Base-by-base conservation (phyloP, 2,888 invertebrate genomes). In the Apodemia hepburni region DNA sequence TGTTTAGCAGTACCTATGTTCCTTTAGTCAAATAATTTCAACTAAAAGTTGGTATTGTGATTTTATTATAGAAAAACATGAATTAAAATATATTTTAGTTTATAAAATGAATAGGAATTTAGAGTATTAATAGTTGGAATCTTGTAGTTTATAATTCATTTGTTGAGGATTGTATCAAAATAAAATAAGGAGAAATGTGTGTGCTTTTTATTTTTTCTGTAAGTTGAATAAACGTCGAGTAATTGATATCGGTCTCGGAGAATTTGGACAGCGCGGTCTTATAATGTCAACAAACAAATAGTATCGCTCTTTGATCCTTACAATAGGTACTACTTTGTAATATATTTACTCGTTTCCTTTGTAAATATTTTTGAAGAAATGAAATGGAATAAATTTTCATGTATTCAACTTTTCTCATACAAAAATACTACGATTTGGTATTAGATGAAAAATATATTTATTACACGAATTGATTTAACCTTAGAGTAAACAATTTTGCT, bases 1-100 rank as follows among this genome's bases (percentile, higher is more conserved):
- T 68, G 65, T 68, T 68, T 71, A 72, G 75, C 69, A 68, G 70
- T 74, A 54, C 12, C 51, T 54, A 71, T 73, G 76, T 78, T 76
- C 77, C 75, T 78, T 77, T 76, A 75, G 72, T 77, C 75, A 69
- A 72, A 72, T 71, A 73, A 70, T 81, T 79, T 85, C 88, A 86
- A 88, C 90, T 90, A 65, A 85, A 89, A 90, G 90, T 90, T 91
- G 90, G 75, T 84, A 84, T 85, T 90, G 90, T 90, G 89, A 89
- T 91, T 88, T 88, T 83, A 80, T 82, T 82, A 84, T 79, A 80
- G 76, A 73, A 75, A 42, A 83, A 81, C 84, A 87, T 85, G 82
- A 84, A 84, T 82, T 84, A 82, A 82, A 83, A 78, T 76, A 80
- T 81, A 82, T 80, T 58, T 57, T 61, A 27, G 45, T 61, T 82